phyloP scores from a whole-genome alignment of 2,113 vertebrate species.

The Rhinichthys klamathensis region DNA sequence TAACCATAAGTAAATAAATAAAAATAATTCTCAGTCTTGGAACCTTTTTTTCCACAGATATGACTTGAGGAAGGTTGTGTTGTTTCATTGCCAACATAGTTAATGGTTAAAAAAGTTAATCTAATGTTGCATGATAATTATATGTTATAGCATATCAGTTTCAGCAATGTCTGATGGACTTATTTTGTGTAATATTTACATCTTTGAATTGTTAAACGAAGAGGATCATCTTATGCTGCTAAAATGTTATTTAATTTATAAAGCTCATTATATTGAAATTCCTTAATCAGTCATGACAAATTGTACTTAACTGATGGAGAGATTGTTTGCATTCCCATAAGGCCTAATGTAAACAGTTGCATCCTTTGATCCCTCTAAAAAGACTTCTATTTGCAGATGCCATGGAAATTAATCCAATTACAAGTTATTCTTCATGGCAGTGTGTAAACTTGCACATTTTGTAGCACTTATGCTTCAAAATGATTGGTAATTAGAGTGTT shows the following conservation, averaged over 20 bases:
- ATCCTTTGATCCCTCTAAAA: neutral
- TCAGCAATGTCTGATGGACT: neutral
- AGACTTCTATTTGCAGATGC: neutral
- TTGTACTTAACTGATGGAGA: neutral
- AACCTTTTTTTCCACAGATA: neutral
- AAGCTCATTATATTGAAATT: neutral
- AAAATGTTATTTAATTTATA: neutral
- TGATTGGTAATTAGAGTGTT: neutral
- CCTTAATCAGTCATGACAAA: neutral
- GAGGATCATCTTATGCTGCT: neutral
- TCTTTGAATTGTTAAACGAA: neutral
- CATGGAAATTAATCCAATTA: neutral
- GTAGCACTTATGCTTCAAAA: neutral
- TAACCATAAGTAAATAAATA: neutral
- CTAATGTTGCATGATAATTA: neutral
- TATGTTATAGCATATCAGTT: neutral
- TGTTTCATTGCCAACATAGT: neutral
- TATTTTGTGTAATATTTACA: neutral
- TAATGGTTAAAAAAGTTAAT: neutral
- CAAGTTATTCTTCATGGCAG: neutral
- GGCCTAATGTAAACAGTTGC: neutral
- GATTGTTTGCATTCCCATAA: neutral
- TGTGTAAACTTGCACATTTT: neutral
- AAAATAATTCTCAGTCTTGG: neutral
- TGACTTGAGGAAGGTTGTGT: neutral